phyloP scores from a whole-genome alignment of 2,797 vertebrate genomes.

The Argya squamiceps region DNA sequence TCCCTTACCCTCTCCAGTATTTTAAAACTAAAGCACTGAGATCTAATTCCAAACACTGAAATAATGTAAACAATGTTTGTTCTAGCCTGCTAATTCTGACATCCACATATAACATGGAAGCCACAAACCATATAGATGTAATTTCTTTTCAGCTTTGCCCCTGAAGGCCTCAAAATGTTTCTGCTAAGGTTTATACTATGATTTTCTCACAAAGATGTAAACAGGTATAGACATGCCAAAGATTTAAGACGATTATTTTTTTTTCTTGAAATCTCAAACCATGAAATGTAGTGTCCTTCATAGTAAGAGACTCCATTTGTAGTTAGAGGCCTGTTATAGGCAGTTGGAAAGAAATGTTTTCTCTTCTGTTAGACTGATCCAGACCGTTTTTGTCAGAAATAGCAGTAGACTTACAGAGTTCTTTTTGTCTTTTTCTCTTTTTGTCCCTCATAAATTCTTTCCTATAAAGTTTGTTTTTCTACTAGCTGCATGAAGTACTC shows the following conservation, averaged over 20 bases:
- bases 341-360: background rate
- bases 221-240: background rate
- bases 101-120: background rate
- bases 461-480: background rate
- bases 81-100: background rate
- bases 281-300: background rate
- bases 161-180: background rate
- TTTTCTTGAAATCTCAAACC: background rate
- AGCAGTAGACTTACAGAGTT: background rate
- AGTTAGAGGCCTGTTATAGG: background rate
- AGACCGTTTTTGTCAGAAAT: background rate
- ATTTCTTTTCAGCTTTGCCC: background rate
- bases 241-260: background rate
- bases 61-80: background rate
- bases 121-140: background rate
- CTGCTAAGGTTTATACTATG: background rate
- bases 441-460: background rate
- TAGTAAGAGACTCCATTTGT: background rate
- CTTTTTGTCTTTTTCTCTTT: background rate
- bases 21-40: background rate
- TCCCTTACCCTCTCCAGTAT: background rate
- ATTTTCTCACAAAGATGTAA: background rate
- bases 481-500: background rate
- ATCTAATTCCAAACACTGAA: background rate
- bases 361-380: background rate